These are phyloP conservation scores for Drosophila paulistorum DNA, from an alignment of 1,140 invertebrate genomes.

Conservation along the genomic window DNA sequence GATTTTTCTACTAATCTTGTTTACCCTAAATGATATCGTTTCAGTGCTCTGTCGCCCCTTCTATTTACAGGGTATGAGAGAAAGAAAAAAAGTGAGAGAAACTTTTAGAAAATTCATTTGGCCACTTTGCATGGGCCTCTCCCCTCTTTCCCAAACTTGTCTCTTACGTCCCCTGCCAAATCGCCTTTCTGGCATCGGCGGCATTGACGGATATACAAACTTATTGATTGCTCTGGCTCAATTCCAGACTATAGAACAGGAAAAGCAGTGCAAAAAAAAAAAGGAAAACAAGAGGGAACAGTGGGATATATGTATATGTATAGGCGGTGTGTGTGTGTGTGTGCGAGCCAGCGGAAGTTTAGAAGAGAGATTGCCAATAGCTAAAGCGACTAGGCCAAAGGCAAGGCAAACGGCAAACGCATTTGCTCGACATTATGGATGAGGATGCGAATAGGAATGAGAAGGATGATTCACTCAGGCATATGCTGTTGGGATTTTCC, in stretches of 20 bases:
- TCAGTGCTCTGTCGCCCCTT: not conserved
- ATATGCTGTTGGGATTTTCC: slow-evolving; percentile 40
- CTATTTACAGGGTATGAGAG: not conserved
- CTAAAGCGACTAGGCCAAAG: slow-evolving; percentile 34
- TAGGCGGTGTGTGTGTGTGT: slow-evolving; percentile 21
- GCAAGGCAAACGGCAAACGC: slow-evolving; percentile 26
- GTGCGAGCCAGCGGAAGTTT: slow-evolving; percentile 64
- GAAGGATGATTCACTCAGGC: slow-evolving; percentile 34
- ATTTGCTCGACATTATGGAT: slow-evolving; percentile 29
- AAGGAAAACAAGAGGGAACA: not conserved
- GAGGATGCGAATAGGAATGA: slow-evolving; percentile 5
- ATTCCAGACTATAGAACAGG: slow-evolving; percentile 32
- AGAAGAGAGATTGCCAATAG: slow-evolving; percentile 71
- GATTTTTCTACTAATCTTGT: too few relatives aligned
- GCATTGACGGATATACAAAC: slow-evolving; percentile 59
- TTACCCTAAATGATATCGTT: too few relatives aligned
- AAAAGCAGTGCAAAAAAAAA: slow-evolving; percentile 36
- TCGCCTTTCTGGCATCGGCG: slow-evolving; percentile 9
- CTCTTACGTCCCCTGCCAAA: too few relatives aligned
- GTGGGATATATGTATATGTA: too few relatives aligned
- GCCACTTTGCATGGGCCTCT: slow-evolving; percentile 51
- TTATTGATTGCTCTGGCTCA: slow-evolving; percentile 68
- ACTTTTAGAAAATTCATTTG: slow-evolving; percentile 62
- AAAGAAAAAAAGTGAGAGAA: slow-evolving; percentile 27
- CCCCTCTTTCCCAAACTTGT: slow-evolving; percentile 13